Percentiles rank a stretch among this genome's conserved stretches.
phyloP scores from a whole-genome alignment of 2,113 vertebrate genomes.

The Columbina picui region DNA sequence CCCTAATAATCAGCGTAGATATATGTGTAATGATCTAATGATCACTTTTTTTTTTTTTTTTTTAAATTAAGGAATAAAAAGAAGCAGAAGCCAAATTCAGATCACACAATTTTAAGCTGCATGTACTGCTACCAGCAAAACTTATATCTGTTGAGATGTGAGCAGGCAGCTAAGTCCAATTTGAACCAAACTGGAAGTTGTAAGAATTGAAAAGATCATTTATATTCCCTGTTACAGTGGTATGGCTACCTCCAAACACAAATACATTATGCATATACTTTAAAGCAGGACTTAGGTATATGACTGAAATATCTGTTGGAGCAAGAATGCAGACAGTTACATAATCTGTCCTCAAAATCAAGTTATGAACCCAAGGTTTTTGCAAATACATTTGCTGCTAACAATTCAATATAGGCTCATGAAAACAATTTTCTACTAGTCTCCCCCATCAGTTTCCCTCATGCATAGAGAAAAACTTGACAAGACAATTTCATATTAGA shows the following conservation, averaged over 20 bases:
- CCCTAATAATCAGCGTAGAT: not conserved
- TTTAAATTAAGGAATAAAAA: not conserved
- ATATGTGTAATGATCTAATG: not conserved
- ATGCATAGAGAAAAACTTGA: not conserved
- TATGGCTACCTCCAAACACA: not conserved
- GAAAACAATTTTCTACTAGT: not conserved
- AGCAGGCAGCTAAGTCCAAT: not conserved
- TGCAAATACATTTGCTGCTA: not conserved
- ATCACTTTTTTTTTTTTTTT: not conserved
- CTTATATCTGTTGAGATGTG: not conserved
- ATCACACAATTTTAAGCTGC: not conserved
- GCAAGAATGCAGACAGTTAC: not conserved
- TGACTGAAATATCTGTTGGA: not conserved
- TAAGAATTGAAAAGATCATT: constrained; percentile 19
- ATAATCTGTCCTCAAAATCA: not conserved
- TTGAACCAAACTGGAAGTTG: not conserved
- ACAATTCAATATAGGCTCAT: not conserved
- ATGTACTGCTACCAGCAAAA: not conserved
- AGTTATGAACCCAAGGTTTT: not conserved
- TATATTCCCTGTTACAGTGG: not conserved
- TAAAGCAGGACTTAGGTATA: not conserved
- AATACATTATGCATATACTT: not conserved
- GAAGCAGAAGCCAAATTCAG: not conserved
- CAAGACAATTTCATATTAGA: not conserved
- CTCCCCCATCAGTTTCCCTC: not conserved